Evolutionary conservation across 2,797 vertebrate species (phyloP).

Genomic region (Anguilla marmorata): DNA sequence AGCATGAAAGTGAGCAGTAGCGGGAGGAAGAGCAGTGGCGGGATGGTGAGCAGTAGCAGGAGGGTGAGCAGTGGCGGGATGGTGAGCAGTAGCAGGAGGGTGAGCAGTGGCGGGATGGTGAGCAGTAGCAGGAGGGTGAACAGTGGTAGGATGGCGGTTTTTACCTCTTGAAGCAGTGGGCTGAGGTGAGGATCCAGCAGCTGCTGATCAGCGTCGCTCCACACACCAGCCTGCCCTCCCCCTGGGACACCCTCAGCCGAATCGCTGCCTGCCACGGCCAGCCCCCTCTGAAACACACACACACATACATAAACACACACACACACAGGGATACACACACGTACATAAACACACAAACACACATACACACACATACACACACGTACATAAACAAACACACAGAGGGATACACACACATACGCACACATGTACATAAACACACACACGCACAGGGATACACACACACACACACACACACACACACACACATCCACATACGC

Average conservation of each 20-base stretch:
- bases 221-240: slow-evolving; percentile 90
- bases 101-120: not conserved
- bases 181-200: slow-evolving; percentile 97
- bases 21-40: too few relatives aligned
- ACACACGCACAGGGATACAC: not conserved
- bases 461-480: slow-evolving; percentile 4
- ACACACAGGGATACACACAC: not conserved
- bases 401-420: not conserved
- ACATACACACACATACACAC: not conserved
- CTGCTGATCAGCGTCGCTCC: slow-evolving; percentile 92
- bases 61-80: not conserved
- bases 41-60: not conserved
- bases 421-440: too few relatives aligned
- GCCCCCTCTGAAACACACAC: slow-evolving; percentile 75
- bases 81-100: not conserved
- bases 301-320: not conserved
- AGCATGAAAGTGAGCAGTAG: too few relatives aligned
- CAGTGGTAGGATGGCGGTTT: not conserved
- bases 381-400: not conserved
- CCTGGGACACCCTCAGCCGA: slow-evolving; percentile 82
- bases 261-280: slow-evolving; percentile 98
- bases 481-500: not conserved
- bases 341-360: not conserved
- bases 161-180: slow-evolving; percentile 98
- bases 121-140: not conserved